Evolutionary conservation across 2,113 vertebrate genomes (phyloP), one percentile per base, ranked within the genome.

Genomic region (Poecile atricapillus): DNA sequence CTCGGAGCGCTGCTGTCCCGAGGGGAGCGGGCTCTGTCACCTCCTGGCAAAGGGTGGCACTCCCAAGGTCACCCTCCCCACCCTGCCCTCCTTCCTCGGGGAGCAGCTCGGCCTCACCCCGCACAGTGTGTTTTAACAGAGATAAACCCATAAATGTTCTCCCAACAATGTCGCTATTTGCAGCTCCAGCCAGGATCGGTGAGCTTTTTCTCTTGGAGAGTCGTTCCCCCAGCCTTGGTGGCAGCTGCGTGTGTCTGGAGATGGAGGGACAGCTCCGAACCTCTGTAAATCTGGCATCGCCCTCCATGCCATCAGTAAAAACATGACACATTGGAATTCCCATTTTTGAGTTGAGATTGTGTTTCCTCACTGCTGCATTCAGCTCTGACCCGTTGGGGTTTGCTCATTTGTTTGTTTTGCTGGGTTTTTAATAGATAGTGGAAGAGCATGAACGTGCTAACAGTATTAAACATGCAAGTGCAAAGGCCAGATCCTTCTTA

Each of bases 401-500:
- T 50, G 52, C 49, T 67, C 20, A 8, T 92, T 75, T 70, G 65
- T 52, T 47, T 74, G 49, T 68, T 71, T 62, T 71, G 33, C 19
- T 83, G 39, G 47, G 49, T 24, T 35, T 44, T 46, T 50, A 37
- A 28, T 39, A 79, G 77, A 6, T 47, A 64, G 18, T 78, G 89
- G 88, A 92, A 85, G 67, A 96, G 53, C 80, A 86, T 92, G 86
- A 69, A 52, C 11, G 2, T 77, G 47, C 93, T 95, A 49, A 89
- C 94, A 94, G 81, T 68, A 90, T 88, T 85, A 87, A 84, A 76
- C 75, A 27, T 94, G 31, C 47, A 75, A 95, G 92, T 92, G 71
- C 92, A 97, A 92, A 97, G 96, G 68, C 64, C 83, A 97, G 68
- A 59, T 94, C 59, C 13, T 97, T 94, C 82, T 91, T 65, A 89